Percentiles rank a stretch among this genome's conserved stretches.
These are phyloP conservation scores for Tenthredo distinguenda DNA, from an alignment of 2,888 invertebrate genomes.

Conservation along the genomic window DNA sequence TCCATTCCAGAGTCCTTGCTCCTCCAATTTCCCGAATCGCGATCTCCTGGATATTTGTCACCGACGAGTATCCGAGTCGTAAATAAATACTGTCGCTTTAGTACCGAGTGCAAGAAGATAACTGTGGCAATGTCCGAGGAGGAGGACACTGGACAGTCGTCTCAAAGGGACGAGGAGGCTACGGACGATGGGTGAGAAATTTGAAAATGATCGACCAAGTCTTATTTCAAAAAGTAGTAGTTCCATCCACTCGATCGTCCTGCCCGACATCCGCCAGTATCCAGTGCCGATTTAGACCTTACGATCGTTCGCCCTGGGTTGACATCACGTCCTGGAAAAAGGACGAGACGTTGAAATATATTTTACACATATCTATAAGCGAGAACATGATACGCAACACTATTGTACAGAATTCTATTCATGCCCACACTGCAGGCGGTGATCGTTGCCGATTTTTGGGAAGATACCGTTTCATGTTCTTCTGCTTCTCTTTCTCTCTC, in stretches of 20 bases:
- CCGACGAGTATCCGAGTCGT: neutral
- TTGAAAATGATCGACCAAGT: neutral
- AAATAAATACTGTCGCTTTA: neutral
- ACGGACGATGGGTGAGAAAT: conserved; percentile 43
- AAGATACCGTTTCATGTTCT: neutral
- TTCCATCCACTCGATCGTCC: neutral
- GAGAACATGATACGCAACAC: neutral
- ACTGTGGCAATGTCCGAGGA: conserved; percentile 25
- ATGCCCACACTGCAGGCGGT: neutral
- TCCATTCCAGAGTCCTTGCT: neutral
- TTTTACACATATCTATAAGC: neutral
- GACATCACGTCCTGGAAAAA: neutral
- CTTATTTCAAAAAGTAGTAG: neutral
- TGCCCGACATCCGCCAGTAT: neutral
- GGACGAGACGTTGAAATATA: neutral
- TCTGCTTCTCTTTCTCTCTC: neutral
- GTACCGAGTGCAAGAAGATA: neutral
- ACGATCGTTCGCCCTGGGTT: neutral
- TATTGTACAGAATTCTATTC: neutral
- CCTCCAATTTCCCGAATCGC: neutral
- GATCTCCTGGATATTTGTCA: neutral
- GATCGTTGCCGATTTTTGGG: neutral
- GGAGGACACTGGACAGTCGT: conserved; percentile 29
- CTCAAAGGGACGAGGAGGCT: conserved; percentile 36
- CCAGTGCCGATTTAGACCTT: neutral